Conservation (phyloP, 2,797 vertebrate species). For the Schizothorax lantsangensis region DNA sequence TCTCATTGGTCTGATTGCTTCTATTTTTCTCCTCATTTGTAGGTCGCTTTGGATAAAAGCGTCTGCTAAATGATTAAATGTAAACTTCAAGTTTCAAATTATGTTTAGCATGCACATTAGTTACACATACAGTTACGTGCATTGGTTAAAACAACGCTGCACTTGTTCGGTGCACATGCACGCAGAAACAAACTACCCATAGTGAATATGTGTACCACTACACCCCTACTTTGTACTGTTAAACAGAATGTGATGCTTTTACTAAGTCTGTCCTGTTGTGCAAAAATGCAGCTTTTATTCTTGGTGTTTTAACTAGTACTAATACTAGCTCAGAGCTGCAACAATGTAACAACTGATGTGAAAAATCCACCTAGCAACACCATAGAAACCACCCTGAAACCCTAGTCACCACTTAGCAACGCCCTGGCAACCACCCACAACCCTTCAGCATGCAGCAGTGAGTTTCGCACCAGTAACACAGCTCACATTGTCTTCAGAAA, state of each 20-base stretch:
- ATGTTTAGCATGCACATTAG: too few species aligned
- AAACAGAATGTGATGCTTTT: constrained; percentile 34
- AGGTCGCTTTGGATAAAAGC: too few species aligned
- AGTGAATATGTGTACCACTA: background rate
- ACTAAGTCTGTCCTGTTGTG: constrained; percentile 17
- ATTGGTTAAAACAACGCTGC: background rate
- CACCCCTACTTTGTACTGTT: background rate
- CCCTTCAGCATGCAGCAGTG: background rate
- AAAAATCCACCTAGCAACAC: background rate
- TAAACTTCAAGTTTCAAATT: background rate
- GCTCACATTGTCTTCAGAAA: constrained; percentile 18
- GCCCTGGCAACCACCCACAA: constrained; percentile 9
- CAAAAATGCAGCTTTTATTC: constrained; percentile 41
- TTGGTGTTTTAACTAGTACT: background rate
- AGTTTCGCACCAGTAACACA: background rate
- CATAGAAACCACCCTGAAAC: background rate
- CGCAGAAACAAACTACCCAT: background rate
- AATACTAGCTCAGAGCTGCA: background rate
- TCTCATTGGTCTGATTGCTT: background rate
- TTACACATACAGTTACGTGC: too few species aligned
- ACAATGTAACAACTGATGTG: background rate
- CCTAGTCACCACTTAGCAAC: background rate
- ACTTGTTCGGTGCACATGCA: background rate
- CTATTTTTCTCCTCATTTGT: background rate
- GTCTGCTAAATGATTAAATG: background rate